A percentile compares a stretch with the other conserved stretches of the same genome.
phyloP scores from a whole-genome alignment of 2,888 invertebrate genomes.

The Anthrax anthrax region DNA sequence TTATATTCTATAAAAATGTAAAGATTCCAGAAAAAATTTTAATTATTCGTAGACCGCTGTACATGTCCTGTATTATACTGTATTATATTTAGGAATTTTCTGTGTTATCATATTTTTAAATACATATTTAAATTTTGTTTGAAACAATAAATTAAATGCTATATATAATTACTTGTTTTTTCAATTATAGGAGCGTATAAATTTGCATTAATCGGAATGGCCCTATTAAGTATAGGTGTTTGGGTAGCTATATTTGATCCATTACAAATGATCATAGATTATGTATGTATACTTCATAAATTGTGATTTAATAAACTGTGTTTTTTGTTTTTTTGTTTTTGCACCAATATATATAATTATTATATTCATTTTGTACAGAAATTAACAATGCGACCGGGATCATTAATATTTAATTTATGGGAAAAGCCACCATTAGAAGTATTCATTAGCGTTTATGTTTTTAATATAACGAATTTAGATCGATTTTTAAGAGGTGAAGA shows the following conservation, averaged over 20 bases:
- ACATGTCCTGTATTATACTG: too few species aligned
- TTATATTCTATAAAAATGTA: too few species aligned
- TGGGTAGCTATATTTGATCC: conserved; percentile 24
- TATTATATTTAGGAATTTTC: too few species aligned
- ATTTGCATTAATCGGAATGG: conserved; percentile 23
- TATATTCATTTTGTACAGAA: conserved; percentile 20
- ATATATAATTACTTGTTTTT: too few species aligned
- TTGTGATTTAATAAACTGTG: too few species aligned
- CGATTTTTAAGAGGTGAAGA: conserved; percentile 49
- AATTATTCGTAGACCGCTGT: too few species aligned
- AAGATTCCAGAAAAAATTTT: too few species aligned
- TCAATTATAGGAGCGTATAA: conserved; percentile 25
- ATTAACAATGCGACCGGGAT: conserved; percentile 37
- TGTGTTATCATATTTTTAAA: too few species aligned
- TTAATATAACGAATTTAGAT: conserved; percentile 66
- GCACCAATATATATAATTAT: too few species aligned
- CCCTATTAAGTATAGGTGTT: conserved; percentile 22
- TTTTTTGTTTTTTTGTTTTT: background rate
- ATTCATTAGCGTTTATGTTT: conserved; percentile 51
- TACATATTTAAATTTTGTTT: too few species aligned
- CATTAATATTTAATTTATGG: conserved; percentile 47
- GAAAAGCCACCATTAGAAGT: conserved; percentile 49
- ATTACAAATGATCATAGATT: conserved; percentile 22
- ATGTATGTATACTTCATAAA: conserved; percentile 19
- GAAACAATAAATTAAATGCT: too few species aligned